These are phyloP conservation scores for Aegithalos caudatus DNA, from an alignment of 2,113 vertebrate genomes.

Conservation along the genomic window DNA sequence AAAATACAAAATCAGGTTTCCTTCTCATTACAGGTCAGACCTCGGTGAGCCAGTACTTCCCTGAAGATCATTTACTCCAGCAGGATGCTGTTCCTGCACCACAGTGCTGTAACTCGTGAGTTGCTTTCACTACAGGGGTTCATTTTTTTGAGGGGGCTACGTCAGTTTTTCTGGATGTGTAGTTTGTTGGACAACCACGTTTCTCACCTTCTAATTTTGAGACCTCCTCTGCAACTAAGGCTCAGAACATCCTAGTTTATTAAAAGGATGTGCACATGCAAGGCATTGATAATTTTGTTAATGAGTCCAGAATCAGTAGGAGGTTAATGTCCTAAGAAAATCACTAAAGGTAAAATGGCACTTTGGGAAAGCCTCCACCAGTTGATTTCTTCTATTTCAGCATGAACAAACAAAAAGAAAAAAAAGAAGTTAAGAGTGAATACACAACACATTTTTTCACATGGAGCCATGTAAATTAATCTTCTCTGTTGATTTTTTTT, in stretches of 20 bases:
- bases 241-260: not conserved
- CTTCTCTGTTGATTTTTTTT: not conserved
- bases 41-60: not conserved
- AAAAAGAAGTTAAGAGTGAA: not conserved
- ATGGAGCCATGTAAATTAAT: not conserved
- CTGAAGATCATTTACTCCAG: not conserved
- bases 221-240: not conserved
- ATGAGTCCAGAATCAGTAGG: not conserved
- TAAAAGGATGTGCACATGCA: not conserved
- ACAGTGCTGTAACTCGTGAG: accelerated
- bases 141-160: not conserved
- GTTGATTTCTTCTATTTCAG: not conserved
- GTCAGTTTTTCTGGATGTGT: not conserved
- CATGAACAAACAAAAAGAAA: not conserved
- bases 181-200: not conserved
- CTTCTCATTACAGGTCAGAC: not conserved
- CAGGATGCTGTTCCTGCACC: not conserved
- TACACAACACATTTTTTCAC: not conserved
- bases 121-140: not conserved
- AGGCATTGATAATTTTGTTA: not conserved
- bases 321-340: not conserved
- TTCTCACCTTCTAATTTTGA: not conserved
- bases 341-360: not conserved
- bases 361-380: not conserved
- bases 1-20: not conserved